phyloP scores from a whole-genome alignment of 2,113 vertebrate genomes.

The Equus quagga region DNA sequence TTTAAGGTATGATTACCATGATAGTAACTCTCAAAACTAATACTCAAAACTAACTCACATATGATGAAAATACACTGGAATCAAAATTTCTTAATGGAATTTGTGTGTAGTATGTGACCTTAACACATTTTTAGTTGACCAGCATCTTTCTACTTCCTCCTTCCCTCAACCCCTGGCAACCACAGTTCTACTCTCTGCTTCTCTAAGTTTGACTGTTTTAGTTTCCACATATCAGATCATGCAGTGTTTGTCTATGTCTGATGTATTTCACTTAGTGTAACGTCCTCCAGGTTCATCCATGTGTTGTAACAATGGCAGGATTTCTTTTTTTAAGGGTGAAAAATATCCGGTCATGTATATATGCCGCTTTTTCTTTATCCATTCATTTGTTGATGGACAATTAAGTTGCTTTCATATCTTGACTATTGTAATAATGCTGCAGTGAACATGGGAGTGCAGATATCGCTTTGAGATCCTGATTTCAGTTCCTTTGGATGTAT shows the following conservation, averaged over 20 bases:
- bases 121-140: slow-evolving; percentile 37
- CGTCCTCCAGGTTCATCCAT: not conserved
- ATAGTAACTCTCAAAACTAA: slow-evolving; percentile 17
- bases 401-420: not conserved
- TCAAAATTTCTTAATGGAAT: slow-evolving; percentile 53
- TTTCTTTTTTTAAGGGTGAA: not conserved
- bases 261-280: not conserved
- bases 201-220: not conserved
- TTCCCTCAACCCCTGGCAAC: not conserved
- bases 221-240: not conserved
- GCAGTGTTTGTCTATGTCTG: not conserved
- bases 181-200: not conserved
- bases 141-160: not conserved
- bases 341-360: not conserved
- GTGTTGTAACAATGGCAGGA: not conserved
- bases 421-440: not conserved
- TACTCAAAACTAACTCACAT: not conserved
- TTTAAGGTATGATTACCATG: not conserved
- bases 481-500: not conserved
- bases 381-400: not conserved
- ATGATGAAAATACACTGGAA: slow-evolving; percentile 2
- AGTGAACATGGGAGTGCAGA: not conserved
- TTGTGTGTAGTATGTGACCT: not conserved
- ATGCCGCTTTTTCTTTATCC: not conserved
- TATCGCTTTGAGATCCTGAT: not conserved